These are phyloP conservation scores for Athripsodes cinereus DNA, from an alignment of 2,888 invertebrate species.

Conservation along the genomic window DNA sequence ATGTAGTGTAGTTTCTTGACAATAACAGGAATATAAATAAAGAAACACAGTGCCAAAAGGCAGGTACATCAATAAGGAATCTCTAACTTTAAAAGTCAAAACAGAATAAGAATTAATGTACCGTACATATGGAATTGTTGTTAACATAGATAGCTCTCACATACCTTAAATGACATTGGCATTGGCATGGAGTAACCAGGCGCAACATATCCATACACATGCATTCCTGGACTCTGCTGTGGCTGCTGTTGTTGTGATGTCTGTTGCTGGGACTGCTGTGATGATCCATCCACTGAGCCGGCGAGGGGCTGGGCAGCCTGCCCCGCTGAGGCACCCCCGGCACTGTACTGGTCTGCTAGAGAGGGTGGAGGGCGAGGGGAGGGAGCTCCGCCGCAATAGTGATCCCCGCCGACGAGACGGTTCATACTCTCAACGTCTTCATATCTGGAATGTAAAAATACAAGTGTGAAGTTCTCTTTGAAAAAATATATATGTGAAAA, in stretches of 20 bases:
- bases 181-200: conserved; percentile 32
- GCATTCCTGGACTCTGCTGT: conserved; percentile 11
- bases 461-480: too few species aligned
- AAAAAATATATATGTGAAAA: too few species aligned
- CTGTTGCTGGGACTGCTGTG: too few species aligned
- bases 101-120: too few species aligned
- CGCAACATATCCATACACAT: conserved; percentile 23
- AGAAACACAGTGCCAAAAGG: too few species aligned
- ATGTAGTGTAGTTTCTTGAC: too few species aligned
- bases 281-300: background rate
- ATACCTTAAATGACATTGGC: conserved; percentile 42
- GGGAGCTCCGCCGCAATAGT: conserved; percentile 41
- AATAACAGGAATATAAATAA: too few species aligned
- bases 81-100: too few species aligned
- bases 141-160: too few species aligned
- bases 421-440: conserved; percentile 47
- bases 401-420: conserved; percentile 36
- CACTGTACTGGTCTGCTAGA: conserved; percentile 18
- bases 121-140: too few species aligned
- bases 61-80: too few species aligned
- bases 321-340: background rate
- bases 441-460: conserved; percentile 35
- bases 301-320: conserved; percentile 3
- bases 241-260: background rate
- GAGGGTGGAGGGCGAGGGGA: conserved; percentile 31